A percentile compares a stretch with the other conserved stretches of the same genome.
Evolutionary conservation across 2,797 vertebrate genomes (phyloP).

Genomic region (Coranthus polyacanthus): DNA sequence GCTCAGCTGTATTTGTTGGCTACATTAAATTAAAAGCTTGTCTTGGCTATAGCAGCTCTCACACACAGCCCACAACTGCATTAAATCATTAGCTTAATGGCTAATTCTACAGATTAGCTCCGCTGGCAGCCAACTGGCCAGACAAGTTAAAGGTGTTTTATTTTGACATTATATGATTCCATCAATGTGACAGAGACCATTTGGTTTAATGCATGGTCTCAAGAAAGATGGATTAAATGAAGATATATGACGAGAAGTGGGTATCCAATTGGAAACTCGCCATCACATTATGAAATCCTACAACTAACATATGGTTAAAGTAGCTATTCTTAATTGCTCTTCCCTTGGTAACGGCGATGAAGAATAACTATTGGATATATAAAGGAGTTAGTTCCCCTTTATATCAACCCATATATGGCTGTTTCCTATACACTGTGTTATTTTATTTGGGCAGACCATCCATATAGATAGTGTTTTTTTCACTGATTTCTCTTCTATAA

Average conservation of each 20-base stretch:
- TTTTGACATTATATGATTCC: constrained; percentile 71
- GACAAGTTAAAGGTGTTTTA: constrained; percentile 71
- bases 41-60: constrained; percentile 51
- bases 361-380: neutral
- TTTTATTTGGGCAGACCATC: neutral
- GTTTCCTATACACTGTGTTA: neutral
- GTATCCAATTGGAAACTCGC: constrained; percentile 14
- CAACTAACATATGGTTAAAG: constrained; percentile 25
- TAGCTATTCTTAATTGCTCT: constrained; percentile 27
- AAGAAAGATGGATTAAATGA: constrained; percentile 50
- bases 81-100: constrained; percentile 70
- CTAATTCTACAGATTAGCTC: constrained; percentile 64
- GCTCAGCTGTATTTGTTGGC: constrained; percentile 51
- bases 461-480: neutral
- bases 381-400: neutral
- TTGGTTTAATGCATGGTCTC: constrained; percentile 57
- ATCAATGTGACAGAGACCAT: constrained; percentile 56
- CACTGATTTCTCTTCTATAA: neutral
- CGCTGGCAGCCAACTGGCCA: constrained; percentile 48
- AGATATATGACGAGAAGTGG: constrained; percentile 37
- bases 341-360: constrained; percentile 22
- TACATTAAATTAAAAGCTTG: constrained; percentile 65
- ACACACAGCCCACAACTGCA: constrained; percentile 39
- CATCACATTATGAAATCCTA: constrained; percentile 53
- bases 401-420: neutral